These are phyloP conservation scores for Pterocles burchelli DNA, from an alignment of 2,113 vertebrate species.

Conservation along the genomic window DNA sequence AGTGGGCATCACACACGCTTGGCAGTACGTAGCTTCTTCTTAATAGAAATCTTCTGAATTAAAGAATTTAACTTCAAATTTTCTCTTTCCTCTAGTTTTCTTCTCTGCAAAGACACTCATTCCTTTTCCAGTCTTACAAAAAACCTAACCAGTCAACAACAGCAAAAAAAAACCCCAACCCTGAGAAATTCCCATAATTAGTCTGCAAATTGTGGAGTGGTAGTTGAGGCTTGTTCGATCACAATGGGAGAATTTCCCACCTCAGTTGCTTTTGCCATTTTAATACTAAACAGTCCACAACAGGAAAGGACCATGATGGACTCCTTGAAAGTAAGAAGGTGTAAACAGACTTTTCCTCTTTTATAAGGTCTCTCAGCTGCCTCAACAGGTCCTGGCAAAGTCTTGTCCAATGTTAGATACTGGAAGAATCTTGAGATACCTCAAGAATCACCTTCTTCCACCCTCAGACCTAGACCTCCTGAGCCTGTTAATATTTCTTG, in stretches of 20 bases:
- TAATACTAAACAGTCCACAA: background rate
- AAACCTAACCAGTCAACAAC: rapidly evolving
- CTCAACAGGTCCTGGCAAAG: background rate
- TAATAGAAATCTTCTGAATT: background rate
- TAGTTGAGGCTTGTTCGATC: background rate
- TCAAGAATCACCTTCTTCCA: background rate
- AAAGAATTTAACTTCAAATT: background rate
- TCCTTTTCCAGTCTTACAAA: background rate
- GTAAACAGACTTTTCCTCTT: background rate
- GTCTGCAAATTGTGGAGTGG: background rate
- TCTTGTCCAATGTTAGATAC: background rate
- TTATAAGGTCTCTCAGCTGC: background rate
- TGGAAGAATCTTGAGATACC: background rate
- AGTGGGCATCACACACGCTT: background rate
- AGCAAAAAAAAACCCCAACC: background rate
- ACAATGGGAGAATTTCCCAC: background rate
- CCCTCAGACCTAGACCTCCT: background rate
- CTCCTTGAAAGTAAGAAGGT: background rate
- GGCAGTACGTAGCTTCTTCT: background rate
- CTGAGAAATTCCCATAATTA: background rate
- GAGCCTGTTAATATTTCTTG: conserved; percentile 8
- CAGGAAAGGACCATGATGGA: background rate
- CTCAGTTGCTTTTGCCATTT: background rate
- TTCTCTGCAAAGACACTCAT: background rate
- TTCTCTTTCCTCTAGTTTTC: background rate